Base-by-base conservation (phyloP, 2,797 vertebrate genomes). In the Eutrigla gurnardus region DNA sequence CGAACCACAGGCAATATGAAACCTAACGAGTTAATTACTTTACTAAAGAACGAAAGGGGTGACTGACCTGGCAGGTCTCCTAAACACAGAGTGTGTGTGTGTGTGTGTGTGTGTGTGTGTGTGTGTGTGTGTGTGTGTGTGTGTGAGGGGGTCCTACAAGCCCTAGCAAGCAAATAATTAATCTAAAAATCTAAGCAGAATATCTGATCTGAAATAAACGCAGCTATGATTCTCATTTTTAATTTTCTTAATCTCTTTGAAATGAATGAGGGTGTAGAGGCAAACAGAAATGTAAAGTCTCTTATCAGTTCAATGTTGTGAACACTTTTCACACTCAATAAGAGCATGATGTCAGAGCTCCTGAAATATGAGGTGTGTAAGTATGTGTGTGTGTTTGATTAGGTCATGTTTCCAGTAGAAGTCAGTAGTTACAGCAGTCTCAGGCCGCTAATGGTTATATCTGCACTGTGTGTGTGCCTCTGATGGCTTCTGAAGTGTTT, bases 381-480 rank as follows among this genome's bases (percentile, higher is more conserved):
- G 36, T 58, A 53, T 58, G 18, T 47, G 37, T 45, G 33, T 67
- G 37, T 72, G 42, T 55, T 35, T 73, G 59, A 64, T 50, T 52
- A 5, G 7, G 4, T 40, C 7, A 13, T 46, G n/a, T n/a, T 77
- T 49, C 12, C 46, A 73, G 65, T 70, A 50, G 14, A n/a, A 47
- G 71, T 65, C 67, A 3, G 6, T 36, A 80, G 66, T 59, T 64
- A 35, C 82, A 77, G 74, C 54, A 67, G 64, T 80, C 40, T 54
- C 37, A 15, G 25, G 5, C 33, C 58, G 52, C 49, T 57, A 40
- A 58, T 67, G 57, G 9, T 43, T 17, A 63, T 67, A 42, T 73
- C 36, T 54, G 45, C 11, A 15, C 57, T 46, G 32, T 54, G 42
- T 43, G 54, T 42, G 12, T 43, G n/a, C 6, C 3, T 39, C 17